phyloP scores from a whole-genome alignment of 2,797 vertebrate species.

The Microctenopoma steveboyesi region DNA sequence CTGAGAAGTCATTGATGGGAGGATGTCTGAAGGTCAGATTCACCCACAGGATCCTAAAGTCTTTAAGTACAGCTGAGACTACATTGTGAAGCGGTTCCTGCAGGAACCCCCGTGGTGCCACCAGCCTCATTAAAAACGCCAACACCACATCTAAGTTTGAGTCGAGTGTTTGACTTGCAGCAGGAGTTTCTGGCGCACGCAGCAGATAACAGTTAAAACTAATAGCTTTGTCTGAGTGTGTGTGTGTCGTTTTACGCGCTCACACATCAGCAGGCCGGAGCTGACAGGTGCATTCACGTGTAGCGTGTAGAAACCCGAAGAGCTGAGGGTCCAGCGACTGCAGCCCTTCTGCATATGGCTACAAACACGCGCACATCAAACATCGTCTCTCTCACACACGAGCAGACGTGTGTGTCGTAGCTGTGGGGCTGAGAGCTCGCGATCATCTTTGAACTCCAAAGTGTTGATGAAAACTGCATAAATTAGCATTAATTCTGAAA shows the following conservation, averaged over 20 bases:
- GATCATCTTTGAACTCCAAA: slow-evolving; percentile 35
- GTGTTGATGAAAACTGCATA: slow-evolving; percentile 33
- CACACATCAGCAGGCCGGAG: neutral
- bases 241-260: slow-evolving; percentile 7
- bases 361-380: neutral
- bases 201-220: neutral
- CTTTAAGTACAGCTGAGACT: neutral
- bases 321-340: no score
- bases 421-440: slow-evolving; percentile 18
- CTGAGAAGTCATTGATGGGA: neutral
- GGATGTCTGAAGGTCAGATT: neutral
- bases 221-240: neutral
- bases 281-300: neutral
- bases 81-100: neutral
- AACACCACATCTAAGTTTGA: slow-evolving; percentile 12
- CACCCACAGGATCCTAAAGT: neutral
- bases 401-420: slow-evolving; percentile 2
- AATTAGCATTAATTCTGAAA: slow-evolving; percentile 31
- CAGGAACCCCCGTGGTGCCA: neutral
- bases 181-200: neutral
- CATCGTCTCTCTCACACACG: slow-evolving; percentile 18
- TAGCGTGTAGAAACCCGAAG: neutral
- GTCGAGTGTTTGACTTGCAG: neutral
- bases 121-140: neutral
- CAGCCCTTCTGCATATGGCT: neutral